phyloP scores from a whole-genome alignment of 2,888 invertebrate species.

The Athalia circularis region DNA sequence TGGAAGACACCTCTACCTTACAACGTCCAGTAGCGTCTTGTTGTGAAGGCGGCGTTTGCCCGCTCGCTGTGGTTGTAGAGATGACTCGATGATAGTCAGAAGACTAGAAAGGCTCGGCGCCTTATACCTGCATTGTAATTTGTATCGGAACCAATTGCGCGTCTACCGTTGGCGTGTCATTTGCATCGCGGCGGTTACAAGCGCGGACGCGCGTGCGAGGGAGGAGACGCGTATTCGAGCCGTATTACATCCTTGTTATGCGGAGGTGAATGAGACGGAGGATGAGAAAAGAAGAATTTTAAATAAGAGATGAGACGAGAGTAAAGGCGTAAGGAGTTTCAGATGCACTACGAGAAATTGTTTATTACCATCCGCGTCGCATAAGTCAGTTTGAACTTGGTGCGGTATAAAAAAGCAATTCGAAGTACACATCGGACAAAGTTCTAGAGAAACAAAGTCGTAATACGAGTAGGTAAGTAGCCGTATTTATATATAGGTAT shows the following conservation, averaged over 20 bases:
- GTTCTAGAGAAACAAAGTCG: constrained; percentile 15
- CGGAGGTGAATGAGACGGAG: neutral
- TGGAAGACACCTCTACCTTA: neutral
- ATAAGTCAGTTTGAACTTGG: constrained; percentile 18
- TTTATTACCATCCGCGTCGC: constrained; percentile 17
- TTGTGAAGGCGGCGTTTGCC: constrained; percentile 31
- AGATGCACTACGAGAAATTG: constrained; percentile 15
- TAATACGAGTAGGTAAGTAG: constrained; percentile 33
- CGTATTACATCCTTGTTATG: neutral
- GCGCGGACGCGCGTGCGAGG: constrained; percentile 39
- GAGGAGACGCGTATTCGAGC: constrained; percentile 13
- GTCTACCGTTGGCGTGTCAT: constrained; percentile 41
- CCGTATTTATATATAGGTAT: neutral
- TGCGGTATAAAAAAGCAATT: constrained; percentile 11
- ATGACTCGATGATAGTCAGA: constrained; percentile 49
- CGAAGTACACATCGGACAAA: neutral
- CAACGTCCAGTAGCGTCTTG: constrained; percentile 37
- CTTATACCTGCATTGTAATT: constrained; percentile 47
- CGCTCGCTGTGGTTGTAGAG: neutral
- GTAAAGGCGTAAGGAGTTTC: too few relatives aligned
- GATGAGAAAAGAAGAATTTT: neutral
- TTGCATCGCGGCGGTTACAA: constrained; percentile 41
- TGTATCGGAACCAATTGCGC: constrained; percentile 48
- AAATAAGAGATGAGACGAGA: too few relatives aligned
- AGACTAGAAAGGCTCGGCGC: constrained; percentile 45